A percentile compares a stretch with the other conserved stretches of the same genome.
Evolutionary conservation across 2,113 vertebrate genomes (phyloP).

Genomic region (Echinops telfairi): DNA sequence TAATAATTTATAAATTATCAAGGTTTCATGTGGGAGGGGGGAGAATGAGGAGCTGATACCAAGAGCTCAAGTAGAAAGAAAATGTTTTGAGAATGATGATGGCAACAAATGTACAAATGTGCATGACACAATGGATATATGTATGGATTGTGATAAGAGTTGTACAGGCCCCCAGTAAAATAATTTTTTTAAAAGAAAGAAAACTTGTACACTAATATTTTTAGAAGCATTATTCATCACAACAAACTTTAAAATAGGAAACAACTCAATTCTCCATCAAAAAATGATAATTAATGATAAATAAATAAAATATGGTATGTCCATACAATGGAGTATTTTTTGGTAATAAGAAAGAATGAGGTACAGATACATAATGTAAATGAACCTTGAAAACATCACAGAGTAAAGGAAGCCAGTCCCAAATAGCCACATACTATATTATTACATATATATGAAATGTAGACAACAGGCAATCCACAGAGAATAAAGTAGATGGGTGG

Average conservation of each 20-base stretch:
- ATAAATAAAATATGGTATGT: background rate
- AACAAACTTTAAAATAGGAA: background rate
- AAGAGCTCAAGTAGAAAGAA: too few species aligned
- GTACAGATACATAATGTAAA: background rate
- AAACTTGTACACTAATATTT: background rate
- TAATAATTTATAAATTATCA: too few species aligned
- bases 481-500: too few species aligned
- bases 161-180: too few species aligned
- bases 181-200: background rate
- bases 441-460: too few species aligned
- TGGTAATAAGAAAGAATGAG: background rate
- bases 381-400: background rate
- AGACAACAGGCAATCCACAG: too few species aligned
- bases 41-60: too few species aligned
- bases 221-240: background rate
- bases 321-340: background rate
- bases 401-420: slow-evolving; percentile 5
- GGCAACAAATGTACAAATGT: too few species aligned
- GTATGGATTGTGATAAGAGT: too few species aligned
- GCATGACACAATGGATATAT: too few species aligned
- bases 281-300: background rate
- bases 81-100: background rate
- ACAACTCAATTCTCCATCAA: background rate
- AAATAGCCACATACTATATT: background rate
- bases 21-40: too few species aligned